A percentile compares a stretch with the other conserved stretches of the same genome.
Evolutionary conservation across 2,888 invertebrate species (phyloP).

Genomic region (Megastigmus dorsalis): DNA sequence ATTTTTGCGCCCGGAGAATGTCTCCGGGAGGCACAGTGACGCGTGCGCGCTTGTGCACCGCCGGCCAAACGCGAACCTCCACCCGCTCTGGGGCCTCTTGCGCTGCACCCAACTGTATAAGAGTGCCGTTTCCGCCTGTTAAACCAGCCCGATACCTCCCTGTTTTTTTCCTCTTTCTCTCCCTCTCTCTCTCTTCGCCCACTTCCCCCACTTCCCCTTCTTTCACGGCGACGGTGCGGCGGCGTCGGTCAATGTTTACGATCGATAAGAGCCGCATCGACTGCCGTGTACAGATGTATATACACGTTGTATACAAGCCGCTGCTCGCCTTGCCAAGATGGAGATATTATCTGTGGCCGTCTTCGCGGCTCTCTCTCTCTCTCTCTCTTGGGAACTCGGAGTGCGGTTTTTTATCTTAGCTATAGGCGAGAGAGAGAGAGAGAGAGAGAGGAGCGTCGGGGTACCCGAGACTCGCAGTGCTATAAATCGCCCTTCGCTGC

Average conservation of each 20-base stretch:
- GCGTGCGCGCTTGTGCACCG: too few relatives aligned
- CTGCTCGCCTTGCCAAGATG: neutral
- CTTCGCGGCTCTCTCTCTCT: neutral
- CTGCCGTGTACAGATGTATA: neutral
- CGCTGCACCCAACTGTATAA: too few relatives aligned
- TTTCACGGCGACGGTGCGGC: neutral
- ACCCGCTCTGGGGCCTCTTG: too few relatives aligned
- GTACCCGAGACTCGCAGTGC: too few relatives aligned
- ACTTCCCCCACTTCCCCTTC: neutral
- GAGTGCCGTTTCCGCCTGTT: slow-evolving; percentile 28
- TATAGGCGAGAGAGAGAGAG: slow-evolving; percentile 1
- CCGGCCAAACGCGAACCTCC: too few relatives aligned
- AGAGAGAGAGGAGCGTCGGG: neutral
- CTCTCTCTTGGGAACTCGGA: neutral
- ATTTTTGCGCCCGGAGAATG: neutral
- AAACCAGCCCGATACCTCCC: neutral
- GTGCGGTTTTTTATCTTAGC: too few relatives aligned
- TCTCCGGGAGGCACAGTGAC: neutral
- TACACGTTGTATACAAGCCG: neutral
- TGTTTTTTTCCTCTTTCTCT: neutral
- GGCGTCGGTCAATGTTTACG: slow-evolving; percentile 43
- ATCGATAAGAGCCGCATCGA: slow-evolving; percentile 45
- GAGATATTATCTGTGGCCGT: slow-evolving; percentile 28
- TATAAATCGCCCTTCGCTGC: too few relatives aligned
- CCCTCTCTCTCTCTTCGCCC: neutral